phyloP scores from a whole-genome alignment of 2,888 invertebrate species.

The Stenotaenia linearis region DNA sequence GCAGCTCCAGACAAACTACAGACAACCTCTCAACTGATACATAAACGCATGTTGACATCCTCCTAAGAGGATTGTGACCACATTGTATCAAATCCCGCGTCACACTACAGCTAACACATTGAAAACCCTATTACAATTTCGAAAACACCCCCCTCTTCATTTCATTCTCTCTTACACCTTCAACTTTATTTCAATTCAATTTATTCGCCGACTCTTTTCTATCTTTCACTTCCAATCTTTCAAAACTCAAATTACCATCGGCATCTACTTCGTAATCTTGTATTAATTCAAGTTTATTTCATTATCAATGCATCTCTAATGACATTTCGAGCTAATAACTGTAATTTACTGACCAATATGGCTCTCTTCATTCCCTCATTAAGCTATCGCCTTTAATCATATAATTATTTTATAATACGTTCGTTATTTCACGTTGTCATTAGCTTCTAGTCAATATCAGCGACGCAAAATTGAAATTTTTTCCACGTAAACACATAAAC shows the following conservation, averaged over 20 bases:
- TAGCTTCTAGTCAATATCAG: not conserved
- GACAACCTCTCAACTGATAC: slow-evolving; percentile 11
- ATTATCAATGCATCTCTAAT: slow-evolving; percentile 3
- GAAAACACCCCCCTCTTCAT: not conserved
- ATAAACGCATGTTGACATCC: slow-evolving; percentile 15
- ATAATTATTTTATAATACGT: slow-evolving; percentile 13
- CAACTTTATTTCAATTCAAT: not conserved
- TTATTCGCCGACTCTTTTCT: not conserved
- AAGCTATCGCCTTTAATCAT: slow-evolving; percentile 16
- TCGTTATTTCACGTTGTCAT: not conserved
- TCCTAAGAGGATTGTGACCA: slow-evolving; percentile 22
- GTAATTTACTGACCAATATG: slow-evolving; percentile 10
- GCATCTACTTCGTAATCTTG: not conserved
- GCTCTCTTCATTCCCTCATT: not conserved
- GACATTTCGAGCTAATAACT: not conserved
- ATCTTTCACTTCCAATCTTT: not conserved
- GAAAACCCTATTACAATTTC: not conserved
- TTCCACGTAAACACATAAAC: not conserved
- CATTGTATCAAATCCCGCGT: not conserved
- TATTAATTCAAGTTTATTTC: not conserved
- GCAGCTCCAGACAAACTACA: slow-evolving; percentile 12
- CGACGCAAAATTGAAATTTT: slow-evolving; percentile 1
- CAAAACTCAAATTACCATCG: not conserved
- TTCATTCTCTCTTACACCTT: not conserved
- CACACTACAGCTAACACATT: not conserved